These are phyloP conservation scores for Aspiorhynchus laticeps DNA, from an alignment of 2,113 vertebrate species.

Conservation along the genomic window DNA sequence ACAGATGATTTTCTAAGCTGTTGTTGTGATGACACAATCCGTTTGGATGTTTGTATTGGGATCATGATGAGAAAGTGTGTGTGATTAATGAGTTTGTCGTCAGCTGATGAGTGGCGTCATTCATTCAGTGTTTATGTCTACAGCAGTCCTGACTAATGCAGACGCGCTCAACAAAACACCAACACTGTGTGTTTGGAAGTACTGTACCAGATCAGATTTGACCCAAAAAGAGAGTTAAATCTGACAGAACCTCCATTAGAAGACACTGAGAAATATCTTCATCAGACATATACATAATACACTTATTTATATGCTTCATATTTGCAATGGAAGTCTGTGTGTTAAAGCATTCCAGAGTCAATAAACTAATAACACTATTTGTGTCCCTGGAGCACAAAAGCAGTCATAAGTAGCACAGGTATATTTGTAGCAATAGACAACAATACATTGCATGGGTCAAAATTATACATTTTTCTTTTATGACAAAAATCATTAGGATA, in stretches of 20 bases:
- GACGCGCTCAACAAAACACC: no score
- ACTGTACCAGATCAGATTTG: neutral
- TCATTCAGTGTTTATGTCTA: no score
- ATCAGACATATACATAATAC: neutral
- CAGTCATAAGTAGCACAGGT: no score
- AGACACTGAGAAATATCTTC: neutral
- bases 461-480: no score
- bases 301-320: neutral
- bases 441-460: no score
- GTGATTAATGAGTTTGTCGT: neutral
- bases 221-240: neutral
- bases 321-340: neutral
- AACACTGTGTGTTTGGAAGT: neutral
- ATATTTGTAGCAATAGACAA: no score
- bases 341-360: neutral
- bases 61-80: neutral
- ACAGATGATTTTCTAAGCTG: neutral
- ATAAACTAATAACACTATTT: no score
- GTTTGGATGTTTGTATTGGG: neutral
- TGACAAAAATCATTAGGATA: no score
- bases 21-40: neutral
- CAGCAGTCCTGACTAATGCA: no score
- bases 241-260: neutral
- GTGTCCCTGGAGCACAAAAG: no score
- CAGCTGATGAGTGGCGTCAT: no score